A percentile compares a stretch with the other conserved stretches of the same genome.
These are phyloP conservation scores for Mesitornis unicolor DNA, from an alignment of 2,113 vertebrate species.

Conservation along the genomic window DNA sequence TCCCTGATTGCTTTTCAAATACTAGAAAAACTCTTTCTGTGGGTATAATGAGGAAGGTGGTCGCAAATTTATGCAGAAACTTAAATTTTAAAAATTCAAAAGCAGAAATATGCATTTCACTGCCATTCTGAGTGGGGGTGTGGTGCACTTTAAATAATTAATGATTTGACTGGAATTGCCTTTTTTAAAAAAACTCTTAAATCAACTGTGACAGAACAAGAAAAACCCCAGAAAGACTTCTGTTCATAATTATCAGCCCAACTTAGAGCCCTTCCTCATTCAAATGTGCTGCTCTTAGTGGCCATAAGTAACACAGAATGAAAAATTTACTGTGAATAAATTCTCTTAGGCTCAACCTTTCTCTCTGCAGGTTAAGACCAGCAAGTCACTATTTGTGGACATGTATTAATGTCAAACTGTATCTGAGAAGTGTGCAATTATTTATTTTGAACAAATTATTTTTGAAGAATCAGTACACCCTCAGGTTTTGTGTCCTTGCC, in stretches of 20 bases:
- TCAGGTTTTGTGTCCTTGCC: slow-evolving; percentile 15
- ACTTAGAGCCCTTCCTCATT: not conserved
- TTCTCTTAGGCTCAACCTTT: not conserved
- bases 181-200: slow-evolving; percentile 2
- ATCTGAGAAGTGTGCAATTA: not conserved
- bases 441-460: not conserved
- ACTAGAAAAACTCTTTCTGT: not conserved
- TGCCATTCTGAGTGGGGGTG: not conserved
- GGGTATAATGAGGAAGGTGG: not conserved
- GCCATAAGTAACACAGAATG: not conserved
- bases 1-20: not conserved
- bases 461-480: not conserved
- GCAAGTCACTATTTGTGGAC: not conserved
- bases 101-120: not conserved
- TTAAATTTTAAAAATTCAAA: slow-evolving; percentile 2
- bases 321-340: not conserved
- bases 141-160: not conserved
- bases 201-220: not conserved
- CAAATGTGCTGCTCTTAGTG: not conserved
- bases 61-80: not conserved
- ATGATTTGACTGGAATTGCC: not conserved
- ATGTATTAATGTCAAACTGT: not conserved
- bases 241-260: not conserved
- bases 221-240: not conserved
- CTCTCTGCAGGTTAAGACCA: not conserved